Evolutionary conservation across 2,888 invertebrate species (phyloP).

Genomic region (Lasioglossum malachurum): DNA sequence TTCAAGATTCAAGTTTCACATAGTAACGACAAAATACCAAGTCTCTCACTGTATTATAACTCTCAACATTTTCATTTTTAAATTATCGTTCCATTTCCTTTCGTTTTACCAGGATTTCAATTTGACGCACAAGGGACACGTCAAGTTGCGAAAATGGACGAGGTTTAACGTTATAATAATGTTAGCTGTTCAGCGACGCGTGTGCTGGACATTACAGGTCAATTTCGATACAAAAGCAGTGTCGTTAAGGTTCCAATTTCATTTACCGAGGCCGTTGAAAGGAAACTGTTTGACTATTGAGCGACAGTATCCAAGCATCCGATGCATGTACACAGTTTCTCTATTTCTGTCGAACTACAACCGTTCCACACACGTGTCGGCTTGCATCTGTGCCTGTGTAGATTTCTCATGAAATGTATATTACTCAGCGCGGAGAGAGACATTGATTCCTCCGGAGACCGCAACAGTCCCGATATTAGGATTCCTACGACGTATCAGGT

Average conservation of each 20-base stretch:
- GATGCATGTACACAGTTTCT: constrained; percentile 1
- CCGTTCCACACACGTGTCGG: not conserved
- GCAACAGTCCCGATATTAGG: constrained; percentile 20
- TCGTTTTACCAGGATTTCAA: too few relatives aligned
- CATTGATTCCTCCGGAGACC: constrained; percentile 41
- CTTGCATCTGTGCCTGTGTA: constrained; percentile 11
- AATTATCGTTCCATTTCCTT: too few relatives aligned
- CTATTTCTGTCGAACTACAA: not conserved
- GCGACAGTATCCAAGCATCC: constrained; percentile 31
- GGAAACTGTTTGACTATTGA: constrained; percentile 45
- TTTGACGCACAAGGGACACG: not conserved
- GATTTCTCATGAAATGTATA: constrained; percentile 21
- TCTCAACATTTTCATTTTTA: too few relatives aligned
- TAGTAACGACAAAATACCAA: too few relatives aligned
- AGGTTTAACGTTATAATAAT: not conserved
- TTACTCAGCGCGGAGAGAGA: constrained; percentile 23
- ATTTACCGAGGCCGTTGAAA: constrained; percentile 19
- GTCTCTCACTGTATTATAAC: too few relatives aligned
- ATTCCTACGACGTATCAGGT: constrained; percentile 8
- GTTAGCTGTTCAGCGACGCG: not conserved
- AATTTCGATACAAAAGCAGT: not conserved
- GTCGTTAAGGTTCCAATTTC: not conserved
- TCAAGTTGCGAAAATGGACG: not conserved
- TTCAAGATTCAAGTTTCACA: too few relatives aligned
- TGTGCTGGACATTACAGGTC: not conserved